Base-by-base conservation (phyloP, 2,113 vertebrate genomes). In the Steatornis caripensis region DNA sequence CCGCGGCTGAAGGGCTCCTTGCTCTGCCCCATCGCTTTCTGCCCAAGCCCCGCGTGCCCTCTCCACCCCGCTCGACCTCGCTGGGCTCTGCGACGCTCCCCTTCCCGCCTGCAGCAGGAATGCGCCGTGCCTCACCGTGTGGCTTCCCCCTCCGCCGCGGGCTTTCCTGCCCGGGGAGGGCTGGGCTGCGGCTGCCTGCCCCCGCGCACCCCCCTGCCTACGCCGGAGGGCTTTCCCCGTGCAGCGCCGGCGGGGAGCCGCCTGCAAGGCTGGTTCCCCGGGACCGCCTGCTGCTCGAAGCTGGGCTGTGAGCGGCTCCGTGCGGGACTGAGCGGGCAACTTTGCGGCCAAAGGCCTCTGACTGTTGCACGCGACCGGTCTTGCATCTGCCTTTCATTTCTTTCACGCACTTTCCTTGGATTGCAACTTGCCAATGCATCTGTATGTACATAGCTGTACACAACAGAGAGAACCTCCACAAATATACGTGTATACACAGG, bases 381-480 rank as follows among this genome's bases (percentile, higher is more conserved):
- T 77, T 16, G 88, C 92, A 69, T 62, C 95, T 92, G 97, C 96
- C 97, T 97, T 97, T 87, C 75, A 70, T 90, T 86, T 84, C 85
- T 69, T 54, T 96, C 53, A 43, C 32, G 96, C 94, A 76, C 91
- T 93, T 16, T 72, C 96, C 92, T 96, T 55, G 96, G 88, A 85
- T 69, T 66, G 96, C 95, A 91, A 91, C 94, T 97, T 91, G 96
- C 97, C 90, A 74, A 88, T 91, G 97, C 94, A 62, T 62, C 82
- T 96, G 96, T 95, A 81, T 89, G 95, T 96, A 96, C 94, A 37
- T 17, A 58, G 81, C 95, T 82, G 95, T 24, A 24, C 87, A 29
- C 86, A 64, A 22, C 76, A 30, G 43, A 34, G 74, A 87, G 68
- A 48, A 37, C 45, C 91, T 95, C 77, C 65, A 14, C 88, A 87